Evolutionary conservation across 1,140 invertebrate genomes (phyloP), one percentile per base, ranked within the genome.

Genomic region (Zaprionus vittiger): DNA sequence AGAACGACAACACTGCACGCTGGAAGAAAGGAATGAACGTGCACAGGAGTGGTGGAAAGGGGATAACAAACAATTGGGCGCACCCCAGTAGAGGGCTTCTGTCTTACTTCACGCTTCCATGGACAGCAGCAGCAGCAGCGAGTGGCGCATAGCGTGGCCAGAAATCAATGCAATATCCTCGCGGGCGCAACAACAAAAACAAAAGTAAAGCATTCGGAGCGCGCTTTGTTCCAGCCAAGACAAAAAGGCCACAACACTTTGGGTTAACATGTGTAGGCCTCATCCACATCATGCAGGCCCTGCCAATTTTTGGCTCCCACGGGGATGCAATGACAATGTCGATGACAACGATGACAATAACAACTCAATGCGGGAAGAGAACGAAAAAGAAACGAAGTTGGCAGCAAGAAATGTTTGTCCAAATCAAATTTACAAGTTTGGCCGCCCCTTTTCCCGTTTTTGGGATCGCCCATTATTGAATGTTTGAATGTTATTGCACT

Each of bases 131-230:
- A 65, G 20, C 15, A 47, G 41, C 63, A 60, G 74, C 66, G 81
- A 82, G 73, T 60, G 55, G 64, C 26, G 72, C 72, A 56, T 28
- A 66, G 64, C 38, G 57, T 55, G 61, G 71, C 71, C 77, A 83
- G 77, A 87, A 87, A 89, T 89, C 83, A 83, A 87, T 89, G 83
- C 77, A 86, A 75, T 86, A 86, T 86, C 83, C 84, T 86, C 82
- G 9, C 61, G 55, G 55, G 28, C 44, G 52, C 54, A 38, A 26
- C 66, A 69, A 57, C 22, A 64, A 57, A 77, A 72, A 72, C 79
- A 83, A 79, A 87, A 83, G 63, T 54, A 56, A 20, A 1, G 22
- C 73, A 74, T 78, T 56, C 81, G 73, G 59, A 76, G 65, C 49
- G 69, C 44, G 66, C 81, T 67, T 84, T 83, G 73, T 78, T 87